Conservation (phyloP, 2,797 vertebrate genomes). For the Falco cherrug region DNA sequence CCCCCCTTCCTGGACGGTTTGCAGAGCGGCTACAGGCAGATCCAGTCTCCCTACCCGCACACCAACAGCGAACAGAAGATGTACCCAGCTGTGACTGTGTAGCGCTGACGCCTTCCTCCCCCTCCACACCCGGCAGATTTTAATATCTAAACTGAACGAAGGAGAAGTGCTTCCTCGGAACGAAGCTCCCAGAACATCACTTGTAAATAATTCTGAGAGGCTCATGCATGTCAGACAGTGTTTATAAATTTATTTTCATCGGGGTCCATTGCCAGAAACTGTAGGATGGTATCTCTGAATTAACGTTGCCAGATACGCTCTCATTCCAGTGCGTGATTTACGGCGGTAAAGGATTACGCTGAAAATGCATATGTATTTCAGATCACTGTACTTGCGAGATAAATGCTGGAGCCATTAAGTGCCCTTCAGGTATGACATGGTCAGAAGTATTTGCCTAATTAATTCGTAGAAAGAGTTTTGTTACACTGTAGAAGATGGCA, state of each 20-base stretch:
- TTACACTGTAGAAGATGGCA: not conserved
- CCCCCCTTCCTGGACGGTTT: constrained; percentile 86
- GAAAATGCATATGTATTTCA: constrained; percentile 26
- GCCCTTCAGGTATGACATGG: constrained; percentile 68
- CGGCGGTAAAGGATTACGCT: not conserved
- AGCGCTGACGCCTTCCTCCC: not conserved
- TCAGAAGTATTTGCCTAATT: constrained; percentile 56
- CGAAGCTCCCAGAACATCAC: not conserved
- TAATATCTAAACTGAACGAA: not conserved
- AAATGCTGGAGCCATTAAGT: constrained; percentile 65
- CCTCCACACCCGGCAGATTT: not conserved
- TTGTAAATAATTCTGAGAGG: constrained; percentile 65
- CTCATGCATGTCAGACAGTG: constrained; percentile 8
- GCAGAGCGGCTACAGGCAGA: constrained; percentile 88
- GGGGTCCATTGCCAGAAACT: constrained; percentile 39
- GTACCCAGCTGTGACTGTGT: constrained; percentile 93
- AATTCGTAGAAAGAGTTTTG: constrained; percentile 30
- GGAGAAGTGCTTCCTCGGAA: constrained; percentile 9
- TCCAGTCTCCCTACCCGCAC: constrained; percentile 93
- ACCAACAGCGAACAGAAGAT: constrained; percentile 88
- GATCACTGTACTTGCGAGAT: not conserved
- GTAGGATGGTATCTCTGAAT: constrained; percentile 36
- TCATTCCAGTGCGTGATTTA: constrained; percentile 57
- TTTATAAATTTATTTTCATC: constrained; percentile 51
- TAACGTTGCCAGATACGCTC: constrained; percentile 54